Conservation (phyloP, 2,888 invertebrate genomes). For the Autographa gamma region DNA sequence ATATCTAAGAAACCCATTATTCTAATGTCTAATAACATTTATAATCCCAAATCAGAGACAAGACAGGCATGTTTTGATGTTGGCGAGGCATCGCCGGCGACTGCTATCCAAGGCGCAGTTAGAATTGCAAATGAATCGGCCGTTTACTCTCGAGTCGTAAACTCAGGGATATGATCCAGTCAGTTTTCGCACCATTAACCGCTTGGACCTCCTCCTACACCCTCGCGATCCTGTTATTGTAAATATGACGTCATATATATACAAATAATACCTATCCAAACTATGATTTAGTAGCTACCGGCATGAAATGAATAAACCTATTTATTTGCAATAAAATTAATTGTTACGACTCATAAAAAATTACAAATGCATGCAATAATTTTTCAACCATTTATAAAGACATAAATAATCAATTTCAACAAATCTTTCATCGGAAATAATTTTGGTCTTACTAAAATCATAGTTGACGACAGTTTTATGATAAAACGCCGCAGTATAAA, state of each 20-base stretch:
- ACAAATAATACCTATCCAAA: constrained; percentile 25
- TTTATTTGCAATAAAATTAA: constrained; percentile 23
- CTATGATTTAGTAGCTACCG: constrained; percentile 13
- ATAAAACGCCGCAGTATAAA: constrained; percentile 52
- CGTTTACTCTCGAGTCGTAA: constrained; percentile 87
- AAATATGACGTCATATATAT: constrained; percentile 67
- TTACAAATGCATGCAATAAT: constrained; percentile 18
- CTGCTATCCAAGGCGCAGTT: constrained; percentile 80
- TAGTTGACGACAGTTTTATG: constrained; percentile 55
- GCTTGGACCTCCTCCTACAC: constrained; percentile 80
- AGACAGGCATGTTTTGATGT: constrained; percentile 56
- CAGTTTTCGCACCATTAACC: constrained; percentile 88
- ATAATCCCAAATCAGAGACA: constrained; percentile 53
- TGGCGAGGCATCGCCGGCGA: constrained; percentile 60
- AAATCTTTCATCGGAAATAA: constrained; percentile 44
- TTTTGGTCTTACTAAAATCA: constrained; percentile 50
- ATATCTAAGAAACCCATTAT: constrained; percentile 44
- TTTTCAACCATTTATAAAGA: constrained; percentile 28
- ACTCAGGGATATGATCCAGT: constrained; percentile 88
- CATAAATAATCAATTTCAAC: constrained; percentile 40
- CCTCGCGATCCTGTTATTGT: constrained; percentile 77
- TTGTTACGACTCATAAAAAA: constrained; percentile 27
- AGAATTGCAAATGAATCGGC: constrained; percentile 89
- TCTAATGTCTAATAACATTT: constrained; percentile 49
- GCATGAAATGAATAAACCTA: constrained; percentile 10